These are phyloP conservation scores for Odontophorus gujanensis DNA, from an alignment of 2,113 vertebrate genomes.

Conservation along the genomic window DNA sequence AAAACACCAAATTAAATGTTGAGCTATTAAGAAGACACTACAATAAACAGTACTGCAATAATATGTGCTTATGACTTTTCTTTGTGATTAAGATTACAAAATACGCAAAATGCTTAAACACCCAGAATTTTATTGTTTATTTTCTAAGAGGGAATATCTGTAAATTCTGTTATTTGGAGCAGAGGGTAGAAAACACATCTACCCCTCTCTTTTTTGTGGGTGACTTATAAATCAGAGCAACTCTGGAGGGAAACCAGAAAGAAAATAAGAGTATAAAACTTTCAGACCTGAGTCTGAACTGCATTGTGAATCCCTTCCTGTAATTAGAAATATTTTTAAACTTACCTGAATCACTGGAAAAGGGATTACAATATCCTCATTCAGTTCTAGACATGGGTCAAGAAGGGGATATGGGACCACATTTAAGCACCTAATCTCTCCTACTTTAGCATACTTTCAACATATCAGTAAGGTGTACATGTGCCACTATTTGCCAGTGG, in stretches of 20 bases:
- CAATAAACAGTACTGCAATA: not conserved
- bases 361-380: not conserved
- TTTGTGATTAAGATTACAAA: not conserved
- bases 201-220: not conserved
- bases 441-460: not conserved
- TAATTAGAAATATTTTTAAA: not conserved
- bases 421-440: not conserved
- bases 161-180: not conserved
- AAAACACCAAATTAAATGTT: not conserved
- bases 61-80: not conserved
- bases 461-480: not conserved
- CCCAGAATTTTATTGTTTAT: not conserved
- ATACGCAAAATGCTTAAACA: not conserved
- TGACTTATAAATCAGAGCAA: not conserved
- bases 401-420: not conserved
- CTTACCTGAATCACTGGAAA: not conserved
- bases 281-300: not conserved
- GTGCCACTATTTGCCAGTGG: not conserved
- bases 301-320: not conserved
- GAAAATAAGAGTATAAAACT: not conserved
- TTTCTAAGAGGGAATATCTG: not conserved
- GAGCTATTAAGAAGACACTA: not conserved
- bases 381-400: not conserved
- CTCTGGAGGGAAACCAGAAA: not conserved
- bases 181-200: not conserved